Conservation (phyloP, 2,113 vertebrate species). For the Anseranas semipalmata region DNA sequence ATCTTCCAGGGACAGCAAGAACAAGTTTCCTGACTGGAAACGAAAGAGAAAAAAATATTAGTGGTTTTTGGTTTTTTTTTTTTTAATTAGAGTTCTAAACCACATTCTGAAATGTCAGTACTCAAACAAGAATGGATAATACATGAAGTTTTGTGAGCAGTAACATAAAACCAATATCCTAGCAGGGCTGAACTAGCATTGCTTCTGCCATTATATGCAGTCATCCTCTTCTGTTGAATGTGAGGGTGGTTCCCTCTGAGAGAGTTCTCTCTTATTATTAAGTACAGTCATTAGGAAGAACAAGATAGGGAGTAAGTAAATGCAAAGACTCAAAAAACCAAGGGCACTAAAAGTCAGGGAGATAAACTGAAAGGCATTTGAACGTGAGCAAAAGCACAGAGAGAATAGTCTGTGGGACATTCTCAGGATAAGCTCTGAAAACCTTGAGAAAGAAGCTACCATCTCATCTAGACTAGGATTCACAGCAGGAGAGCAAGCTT, state of each 20-base stretch:
- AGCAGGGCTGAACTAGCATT: neutral
- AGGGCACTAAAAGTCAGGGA: neutral
- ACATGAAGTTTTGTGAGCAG: neutral
- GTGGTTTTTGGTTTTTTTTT: neutral
- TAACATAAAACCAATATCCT: neutral
- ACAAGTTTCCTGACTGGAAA: neutral
- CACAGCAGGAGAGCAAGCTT: neutral
- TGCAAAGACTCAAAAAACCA: neutral
- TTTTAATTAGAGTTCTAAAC: neutral
- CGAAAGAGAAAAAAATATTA: neutral
- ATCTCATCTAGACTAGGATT: neutral
- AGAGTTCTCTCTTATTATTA: neutral
- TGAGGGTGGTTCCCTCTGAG: neutral
- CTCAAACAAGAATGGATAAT: neutral
- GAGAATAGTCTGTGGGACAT: neutral
- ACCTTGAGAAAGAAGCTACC: neutral
- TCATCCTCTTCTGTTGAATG: neutral
- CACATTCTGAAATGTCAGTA: neutral
- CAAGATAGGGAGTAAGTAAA: neutral
- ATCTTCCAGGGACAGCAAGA: neutral
- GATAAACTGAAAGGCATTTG: neutral
- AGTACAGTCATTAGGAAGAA: neutral
- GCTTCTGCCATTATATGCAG: neutral
- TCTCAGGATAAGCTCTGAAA: neutral
- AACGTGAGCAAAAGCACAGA: neutral